Base-by-base conservation (phyloP, 1,140 invertebrate species). In the Drosophila ogumai region DNA sequence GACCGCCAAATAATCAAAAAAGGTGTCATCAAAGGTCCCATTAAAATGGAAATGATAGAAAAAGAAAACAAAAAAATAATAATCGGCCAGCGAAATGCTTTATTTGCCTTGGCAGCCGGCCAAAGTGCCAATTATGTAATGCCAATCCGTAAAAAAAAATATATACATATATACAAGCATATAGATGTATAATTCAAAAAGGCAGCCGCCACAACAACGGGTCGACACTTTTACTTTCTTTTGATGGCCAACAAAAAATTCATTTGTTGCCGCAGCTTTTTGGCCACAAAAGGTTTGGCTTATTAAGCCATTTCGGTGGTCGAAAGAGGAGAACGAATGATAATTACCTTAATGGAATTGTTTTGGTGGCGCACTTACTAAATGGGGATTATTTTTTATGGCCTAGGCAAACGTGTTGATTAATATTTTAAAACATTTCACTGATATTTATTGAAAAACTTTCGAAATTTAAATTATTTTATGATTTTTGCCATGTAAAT, bases 111-210 rank as follows among this genome's bases (percentile, higher is more conserved):
- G 84, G 80, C 85, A 74, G 44, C 34, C 58, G 55, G 50, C 75
- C 72, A 82, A 75, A 69, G 43, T 56, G 76, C 52, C 80, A 87
- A 87, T 87, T 87, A 87, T 87, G 85, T 87, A 87, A 87, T 77
- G 54, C 43, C 57, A 64, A 55, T 66, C 40, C 57, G 80, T 75
- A 59, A 87, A 81, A 79, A 69, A 77, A 40, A 31, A 56, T 32
- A 58, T 54, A 50, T 31, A 41, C 10, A 61, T 56, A 44, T 36
- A 56, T n/a, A 49, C 22, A 47, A 7, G 50, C 10, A 63, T 55
- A 52, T 38, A 76, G 43, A 58, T 55, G 41, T 52, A 76, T 76
- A 68, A 67, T 50, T 67, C 59, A 46, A 63, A 41, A 58, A 65
- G 63, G 13, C 74, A 67, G 44, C 57, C 72, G 55, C 58, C 59